Evolutionary conservation across 2,113 vertebrate genomes (phyloP).

Genomic region (Penelope pileata): DNA sequence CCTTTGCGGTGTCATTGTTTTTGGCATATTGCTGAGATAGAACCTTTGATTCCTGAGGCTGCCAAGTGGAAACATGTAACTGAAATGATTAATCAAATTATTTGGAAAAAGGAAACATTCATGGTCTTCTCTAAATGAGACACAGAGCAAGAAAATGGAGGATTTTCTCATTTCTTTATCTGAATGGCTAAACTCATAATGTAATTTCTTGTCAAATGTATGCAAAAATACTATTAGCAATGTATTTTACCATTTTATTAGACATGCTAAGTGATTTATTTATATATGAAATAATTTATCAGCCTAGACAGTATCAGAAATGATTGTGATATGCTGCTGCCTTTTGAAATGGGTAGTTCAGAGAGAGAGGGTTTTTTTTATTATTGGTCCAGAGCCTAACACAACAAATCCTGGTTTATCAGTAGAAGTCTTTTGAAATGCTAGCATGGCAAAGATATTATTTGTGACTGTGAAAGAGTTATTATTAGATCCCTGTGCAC

Average conservation of each 20-base stretch:
- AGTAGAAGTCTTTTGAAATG: neutral
- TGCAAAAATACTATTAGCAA: neutral
- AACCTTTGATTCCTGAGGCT: neutral
- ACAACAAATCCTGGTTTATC: neutral
- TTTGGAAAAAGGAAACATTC: neutral
- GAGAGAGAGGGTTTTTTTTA: accelerated
- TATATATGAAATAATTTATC: neutral
- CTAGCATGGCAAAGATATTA: neutral
- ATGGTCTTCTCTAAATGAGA: neutral
- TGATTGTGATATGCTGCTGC: neutral
- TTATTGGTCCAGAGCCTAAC: neutral
- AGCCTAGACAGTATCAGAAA: neutral
- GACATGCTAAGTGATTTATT: neutral
- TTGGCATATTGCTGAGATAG: constrained; percentile 45
- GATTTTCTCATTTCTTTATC: neutral
- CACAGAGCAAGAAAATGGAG: neutral
- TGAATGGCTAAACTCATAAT: neutral
- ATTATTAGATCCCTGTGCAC: neutral
- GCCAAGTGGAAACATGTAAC: constrained; percentile 22
- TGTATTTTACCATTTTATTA: neutral
- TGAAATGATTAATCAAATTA: constrained; percentile 57
- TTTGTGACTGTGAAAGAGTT: neutral
- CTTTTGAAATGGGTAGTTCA: neutral
- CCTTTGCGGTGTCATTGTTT: constrained; percentile 11
- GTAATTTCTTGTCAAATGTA: neutral